These are phyloP conservation scores for Olivierus martensii DNA, from an alignment of 1,140 invertebrate genomes.

Conservation along the genomic window DNA sequence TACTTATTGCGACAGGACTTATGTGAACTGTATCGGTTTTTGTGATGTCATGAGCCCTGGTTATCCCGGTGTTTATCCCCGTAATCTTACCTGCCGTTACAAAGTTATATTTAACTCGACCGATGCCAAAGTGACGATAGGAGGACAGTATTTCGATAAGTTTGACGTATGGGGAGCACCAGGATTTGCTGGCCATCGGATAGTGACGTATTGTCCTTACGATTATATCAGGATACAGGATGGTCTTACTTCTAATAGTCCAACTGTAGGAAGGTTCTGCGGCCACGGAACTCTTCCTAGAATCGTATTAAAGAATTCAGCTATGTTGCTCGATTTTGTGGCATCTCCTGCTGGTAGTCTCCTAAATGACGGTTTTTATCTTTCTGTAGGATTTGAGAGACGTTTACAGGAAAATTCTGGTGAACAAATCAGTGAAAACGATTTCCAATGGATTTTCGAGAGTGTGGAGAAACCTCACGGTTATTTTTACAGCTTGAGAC, in stretches of 20 bases:
- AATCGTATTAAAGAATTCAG: conserved; percentile 38
- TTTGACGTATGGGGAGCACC: not conserved
- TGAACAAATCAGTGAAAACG: not conserved
- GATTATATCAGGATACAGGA: conserved; percentile 79
- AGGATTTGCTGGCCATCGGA: not conserved
- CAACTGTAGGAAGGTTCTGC: conserved; percentile 77
- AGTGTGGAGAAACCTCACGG: not conserved
- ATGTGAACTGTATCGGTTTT: conserved; percentile 64
- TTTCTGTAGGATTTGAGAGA: not conserved
- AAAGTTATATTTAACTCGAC: not conserved
- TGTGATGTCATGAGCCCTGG: conserved; percentile 83
- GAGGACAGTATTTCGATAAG: not conserved
- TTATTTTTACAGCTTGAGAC: not conserved
- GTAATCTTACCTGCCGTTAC: conserved; percentile 60
- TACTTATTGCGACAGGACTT: conserved; percentile 75
- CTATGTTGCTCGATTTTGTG: conserved; percentile 81
- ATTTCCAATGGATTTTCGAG: not conserved
- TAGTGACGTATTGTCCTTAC: conserved; percentile 60
- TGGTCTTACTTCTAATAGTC: conserved; percentile 65
- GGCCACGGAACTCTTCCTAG: conserved; percentile 77
- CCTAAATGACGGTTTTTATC: not conserved
- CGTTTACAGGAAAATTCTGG: not conserved
- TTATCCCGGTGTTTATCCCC: conserved; percentile 77
- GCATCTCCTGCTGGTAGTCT: conserved; percentile 51
- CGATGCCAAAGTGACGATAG: not conserved